Conservation (phyloP, 2,797 vertebrate genomes). For the Gallirallus australis region DNA sequence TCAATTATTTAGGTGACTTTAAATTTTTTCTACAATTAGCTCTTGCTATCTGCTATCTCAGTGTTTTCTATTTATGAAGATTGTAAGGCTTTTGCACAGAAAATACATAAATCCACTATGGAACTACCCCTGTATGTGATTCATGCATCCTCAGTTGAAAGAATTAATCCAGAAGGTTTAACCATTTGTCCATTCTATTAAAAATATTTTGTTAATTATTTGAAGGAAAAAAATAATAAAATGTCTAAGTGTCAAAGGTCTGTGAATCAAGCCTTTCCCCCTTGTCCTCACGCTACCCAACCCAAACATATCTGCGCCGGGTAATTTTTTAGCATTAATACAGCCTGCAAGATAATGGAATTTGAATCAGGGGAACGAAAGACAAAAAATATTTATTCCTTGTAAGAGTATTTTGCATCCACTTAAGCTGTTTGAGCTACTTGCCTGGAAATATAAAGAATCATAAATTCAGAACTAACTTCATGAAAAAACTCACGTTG, state of each 20-base stretch:
- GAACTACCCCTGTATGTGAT: neutral
- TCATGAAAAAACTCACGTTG: neutral
- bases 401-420: neutral
- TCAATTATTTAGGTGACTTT: neutral
- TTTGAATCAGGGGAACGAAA: constrained; percentile 27
- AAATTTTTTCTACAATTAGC: neutral
- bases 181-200: neutral
- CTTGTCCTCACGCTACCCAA: neutral
- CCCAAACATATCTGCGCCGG: neutral
- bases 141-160: neutral
- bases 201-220: neutral
- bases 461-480: neutral
- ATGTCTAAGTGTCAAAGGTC: constrained; percentile 14
- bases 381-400: neutral
- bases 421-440: neutral
- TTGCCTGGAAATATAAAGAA: neutral
- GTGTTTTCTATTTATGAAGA: neutral
- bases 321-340: constrained; percentile 21
- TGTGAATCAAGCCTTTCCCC: neutral
- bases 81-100: neutral
- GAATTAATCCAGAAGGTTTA: constrained; percentile 16
- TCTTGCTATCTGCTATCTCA: neutral
- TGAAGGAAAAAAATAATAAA: neutral
- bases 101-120: neutral
- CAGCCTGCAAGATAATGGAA: neutral